phyloP scores from a whole-genome alignment of 35 echinoderm and acorn worm genomes.

The Apostichopus parvimensis region DNA sequence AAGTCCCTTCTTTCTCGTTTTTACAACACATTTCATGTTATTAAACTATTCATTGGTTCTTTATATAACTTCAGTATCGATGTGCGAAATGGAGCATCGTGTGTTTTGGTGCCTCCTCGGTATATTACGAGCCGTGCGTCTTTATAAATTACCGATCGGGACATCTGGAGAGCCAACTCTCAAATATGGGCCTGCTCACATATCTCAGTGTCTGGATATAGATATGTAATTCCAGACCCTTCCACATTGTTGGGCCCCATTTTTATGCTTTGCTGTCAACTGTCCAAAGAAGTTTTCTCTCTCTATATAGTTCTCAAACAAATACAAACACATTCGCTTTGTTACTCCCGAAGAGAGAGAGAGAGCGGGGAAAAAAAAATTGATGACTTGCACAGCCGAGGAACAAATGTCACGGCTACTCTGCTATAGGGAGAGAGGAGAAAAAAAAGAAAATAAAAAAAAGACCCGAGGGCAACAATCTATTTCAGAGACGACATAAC shows the following conservation, averaged over 20 bases:
- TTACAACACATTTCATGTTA: too few species aligned
- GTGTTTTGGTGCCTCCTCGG: too few species aligned
- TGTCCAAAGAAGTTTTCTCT: conserved; percentile 7
- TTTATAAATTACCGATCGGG: background rate
- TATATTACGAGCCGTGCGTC: too few species aligned
- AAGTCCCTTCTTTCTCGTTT: too few species aligned
- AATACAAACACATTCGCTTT: conserved; percentile 45
- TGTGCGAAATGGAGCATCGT: too few species aligned
- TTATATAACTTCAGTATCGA: too few species aligned
- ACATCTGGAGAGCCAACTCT: background rate
- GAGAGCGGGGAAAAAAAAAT: background rate
- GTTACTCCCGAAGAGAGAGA: conserved; percentile 30
- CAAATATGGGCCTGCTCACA: conserved; percentile 38
- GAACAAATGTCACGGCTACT: conserved; percentile 30
- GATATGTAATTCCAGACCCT: background rate
- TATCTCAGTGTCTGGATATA: conserved; percentile 7
- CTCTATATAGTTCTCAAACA: background rate
- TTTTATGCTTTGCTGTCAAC: conserved; percentile 27
- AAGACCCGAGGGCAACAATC: conserved; percentile 18
- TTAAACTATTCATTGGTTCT: too few species aligned
- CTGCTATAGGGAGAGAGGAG: background rate
- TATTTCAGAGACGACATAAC: background rate
- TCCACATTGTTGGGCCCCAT: conserved; percentile 21
- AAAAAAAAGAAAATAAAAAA: background rate
- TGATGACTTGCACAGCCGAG: conserved; percentile 43